A percentile compares a stretch with the other conserved stretches of the same genome.
Conservation (phyloP, 30 jellyfish, hydroid and myxozoan genomes). For the Rhopilema esculentum region DNA sequence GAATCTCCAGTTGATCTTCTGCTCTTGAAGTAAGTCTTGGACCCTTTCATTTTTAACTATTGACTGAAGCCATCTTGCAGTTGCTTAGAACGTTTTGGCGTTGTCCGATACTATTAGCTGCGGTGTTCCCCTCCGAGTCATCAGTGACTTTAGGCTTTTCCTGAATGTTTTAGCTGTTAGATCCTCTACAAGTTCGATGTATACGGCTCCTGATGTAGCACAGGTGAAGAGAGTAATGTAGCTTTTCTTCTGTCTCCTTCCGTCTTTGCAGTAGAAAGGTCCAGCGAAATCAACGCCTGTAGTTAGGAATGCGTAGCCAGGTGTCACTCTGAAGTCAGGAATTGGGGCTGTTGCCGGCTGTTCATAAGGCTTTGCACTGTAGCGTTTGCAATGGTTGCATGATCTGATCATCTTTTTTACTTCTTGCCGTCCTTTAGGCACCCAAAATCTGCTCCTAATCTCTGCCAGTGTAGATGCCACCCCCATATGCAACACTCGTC, state of each 20-base stretch:
- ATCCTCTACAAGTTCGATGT: constrained; percentile 12
- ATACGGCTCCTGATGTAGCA: constrained; percentile 28
- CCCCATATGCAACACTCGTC: constrained; percentile 49
- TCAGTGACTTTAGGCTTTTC: neutral
- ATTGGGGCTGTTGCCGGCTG: constrained; percentile 15
- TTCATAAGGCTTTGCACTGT: constrained; percentile 1
- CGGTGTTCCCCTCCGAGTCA: constrained; percentile 53
- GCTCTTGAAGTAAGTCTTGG: neutral
- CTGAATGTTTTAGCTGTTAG: constrained; percentile 13
- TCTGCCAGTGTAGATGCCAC: constrained; percentile 62
- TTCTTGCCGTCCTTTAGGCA: constrained; percentile 39
- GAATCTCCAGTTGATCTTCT: constrained; percentile 31
- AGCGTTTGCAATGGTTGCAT: neutral
- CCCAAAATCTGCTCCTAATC: constrained; percentile 33
- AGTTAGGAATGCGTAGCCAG: neutral
- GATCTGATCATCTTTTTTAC: neutral
- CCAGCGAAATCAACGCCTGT: constrained; percentile 22
- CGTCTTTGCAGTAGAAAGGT: constrained; percentile 20
- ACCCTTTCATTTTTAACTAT: neutral
- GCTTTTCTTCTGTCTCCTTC: neutral
- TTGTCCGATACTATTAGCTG: constrained; percentile 24
- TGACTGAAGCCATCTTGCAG: constrained; percentile 8
- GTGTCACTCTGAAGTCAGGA: neutral
- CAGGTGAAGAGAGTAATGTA: constrained; percentile 18
- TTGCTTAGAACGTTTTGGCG: constrained; percentile 59